Evolutionary conservation across 2,797 vertebrate genomes (phyloP), one percentile per base, ranked within the genome.

Genomic region (Pseudochromis fuscus): DNA sequence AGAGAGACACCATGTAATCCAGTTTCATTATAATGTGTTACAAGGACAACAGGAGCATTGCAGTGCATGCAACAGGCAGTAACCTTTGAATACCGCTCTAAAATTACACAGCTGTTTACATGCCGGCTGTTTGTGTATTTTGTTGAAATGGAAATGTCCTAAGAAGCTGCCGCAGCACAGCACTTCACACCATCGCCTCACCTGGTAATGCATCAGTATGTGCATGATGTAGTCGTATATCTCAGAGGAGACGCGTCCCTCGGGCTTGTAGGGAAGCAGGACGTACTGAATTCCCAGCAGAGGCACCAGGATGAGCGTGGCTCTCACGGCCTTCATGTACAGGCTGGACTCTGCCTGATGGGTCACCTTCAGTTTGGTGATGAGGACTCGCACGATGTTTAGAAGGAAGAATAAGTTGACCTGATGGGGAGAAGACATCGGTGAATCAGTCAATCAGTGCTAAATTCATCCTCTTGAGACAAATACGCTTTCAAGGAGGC

Each of bases 271-370:
- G 0, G 98, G 98, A 16, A 99, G 78, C 71, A 99, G 92, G 51
- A 99, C 95, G 8, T 95, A 98, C 81, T 99, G 96, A 44, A 99
- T 99, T 59, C 98, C 98, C 12, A 99, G 94, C 0, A 99, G 93
- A 0, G 98, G 98, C 0, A 99, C 97, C 30, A 99, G 92, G 69
- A 99, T 99, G 40, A 99, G 95, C 0, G 98, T 99, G 7, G 98
- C 98, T 67, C 98, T 93, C 66, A 99, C 98, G 0, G 98, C 98
- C 80, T 99, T 99, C 98, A 99, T 99, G 90, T 99, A 99, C 16
- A 99, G 95, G 65, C 96, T 97, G 15, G 98, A 99, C 87, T 99
- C 98, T 0, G 97, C 97, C 58, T 96, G 96, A 86, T 99, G 97
- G 2, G 97, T 99, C 72, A 98, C 97, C 70, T 98, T 99, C 81